Percentiles rank a stretch among this genome's conserved stretches.
Conservation (phyloP, 1,140 invertebrate species). For the Phthorimaea operculella region DNA sequence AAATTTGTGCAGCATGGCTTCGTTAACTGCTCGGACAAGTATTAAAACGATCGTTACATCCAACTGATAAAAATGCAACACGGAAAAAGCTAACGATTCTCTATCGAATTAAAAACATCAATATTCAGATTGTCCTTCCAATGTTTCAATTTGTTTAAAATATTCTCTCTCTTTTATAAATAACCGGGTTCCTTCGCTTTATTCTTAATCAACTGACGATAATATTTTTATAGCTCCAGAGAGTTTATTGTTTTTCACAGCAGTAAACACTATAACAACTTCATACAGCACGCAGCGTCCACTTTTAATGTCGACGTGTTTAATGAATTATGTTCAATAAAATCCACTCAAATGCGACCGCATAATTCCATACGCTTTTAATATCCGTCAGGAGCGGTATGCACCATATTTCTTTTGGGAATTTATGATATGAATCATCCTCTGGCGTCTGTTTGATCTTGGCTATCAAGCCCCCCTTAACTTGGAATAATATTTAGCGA, state of each 20-base stretch:
- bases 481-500: conserved; percentile 60
- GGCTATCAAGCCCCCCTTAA: conserved; percentile 29
- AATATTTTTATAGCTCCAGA: too few relatives aligned
- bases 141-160: too few relatives aligned
- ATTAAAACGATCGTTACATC: conserved; percentile 6
- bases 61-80: conserved; percentile 3
- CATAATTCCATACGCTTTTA: conserved; percentile 2
- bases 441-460: conserved; percentile 31
- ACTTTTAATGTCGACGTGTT: conserved; percentile 40
- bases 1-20: conserved; percentile 29
- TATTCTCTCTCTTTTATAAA: too few relatives aligned
- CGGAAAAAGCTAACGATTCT: conserved; percentile 3
- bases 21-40: conserved; percentile 25
- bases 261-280: conserved; percentile 48
- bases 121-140: neutral
- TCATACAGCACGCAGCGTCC: conserved; percentile 39
- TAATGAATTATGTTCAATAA: conserved; percentile 61
- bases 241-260: conserved; percentile 15
- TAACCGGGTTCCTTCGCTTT: too few relatives aligned
- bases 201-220: too few relatives aligned
- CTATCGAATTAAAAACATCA: conserved; percentile 1
- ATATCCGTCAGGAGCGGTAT: neutral
- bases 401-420: neutral
- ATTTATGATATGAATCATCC: neutral
- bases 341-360: conserved; percentile 15